These are phyloP conservation scores for Andrena marginata DNA, from an alignment of 2,888 invertebrate genomes.

Conservation along the genomic window DNA sequence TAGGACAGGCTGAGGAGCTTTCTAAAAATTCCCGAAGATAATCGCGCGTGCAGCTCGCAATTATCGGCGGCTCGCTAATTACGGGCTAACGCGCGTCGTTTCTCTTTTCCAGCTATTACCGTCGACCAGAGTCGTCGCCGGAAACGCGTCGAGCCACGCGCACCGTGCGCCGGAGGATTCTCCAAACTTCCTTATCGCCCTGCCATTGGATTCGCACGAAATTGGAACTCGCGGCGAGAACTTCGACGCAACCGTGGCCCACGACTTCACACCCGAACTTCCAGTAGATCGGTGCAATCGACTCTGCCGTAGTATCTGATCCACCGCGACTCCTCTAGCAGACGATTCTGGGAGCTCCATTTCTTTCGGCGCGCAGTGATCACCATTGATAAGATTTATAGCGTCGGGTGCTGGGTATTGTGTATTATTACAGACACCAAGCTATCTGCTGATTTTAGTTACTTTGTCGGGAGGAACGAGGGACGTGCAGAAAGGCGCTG, in stretches of 20 bases:
- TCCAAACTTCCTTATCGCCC: constrained; percentile 49
- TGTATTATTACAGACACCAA: too few species aligned
- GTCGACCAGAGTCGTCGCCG: constrained; percentile 22
- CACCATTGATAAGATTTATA: too few species aligned
- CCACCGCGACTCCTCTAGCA: too few species aligned
- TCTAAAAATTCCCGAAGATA: constrained; percentile 65
- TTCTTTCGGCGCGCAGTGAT: too few species aligned
- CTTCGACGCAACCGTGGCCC: background rate
- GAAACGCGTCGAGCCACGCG: constrained; percentile 13
- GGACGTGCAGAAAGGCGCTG: too few species aligned
- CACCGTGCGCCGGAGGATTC: constrained; percentile 17
- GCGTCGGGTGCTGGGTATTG: too few species aligned
- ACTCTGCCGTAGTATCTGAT: too few species aligned
- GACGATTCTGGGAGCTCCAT: too few species aligned
- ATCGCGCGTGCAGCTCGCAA: constrained; percentile 42
- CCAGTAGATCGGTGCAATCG: too few species aligned
- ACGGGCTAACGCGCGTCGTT: constrained; percentile 55
- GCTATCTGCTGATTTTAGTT: too few species aligned
- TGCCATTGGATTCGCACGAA: background rate
- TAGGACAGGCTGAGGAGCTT: constrained; percentile 55
- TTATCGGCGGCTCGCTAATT: constrained; percentile 58
- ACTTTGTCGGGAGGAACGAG: too few species aligned
- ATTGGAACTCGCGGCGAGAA: background rate
- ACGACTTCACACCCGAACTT: background rate
- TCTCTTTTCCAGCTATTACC: constrained; percentile 62